Base-by-base conservation (phyloP, 2,888 invertebrate species). In the Hydraecia micacea region DNA sequence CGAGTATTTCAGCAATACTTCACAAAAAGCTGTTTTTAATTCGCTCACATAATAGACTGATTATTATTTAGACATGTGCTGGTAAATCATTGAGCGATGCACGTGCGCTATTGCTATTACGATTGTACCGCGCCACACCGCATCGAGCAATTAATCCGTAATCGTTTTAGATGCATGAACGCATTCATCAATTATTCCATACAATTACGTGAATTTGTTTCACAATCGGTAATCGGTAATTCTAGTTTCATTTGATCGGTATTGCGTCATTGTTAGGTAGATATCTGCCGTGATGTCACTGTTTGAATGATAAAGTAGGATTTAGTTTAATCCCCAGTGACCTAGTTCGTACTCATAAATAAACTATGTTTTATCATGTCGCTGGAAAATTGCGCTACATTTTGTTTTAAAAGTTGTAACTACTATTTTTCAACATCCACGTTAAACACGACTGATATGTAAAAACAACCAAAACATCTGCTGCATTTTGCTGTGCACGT, bases 81-180 rank as follows among this genome's bases (percentile, higher is more conserved):
- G 66, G 58, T 79, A 73, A 39, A 76, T 49, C n/a, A 74, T 82
- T 82, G 63, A 58, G 6, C 67, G 67, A 55, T 67, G 58, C 73
- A 77, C 74, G 84, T 79, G 69, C 66, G 58, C 71, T 55, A 77
- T 67, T 68, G 69, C 74, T 49, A 69, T 75, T 74, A 72, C 79
- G 71, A 60, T n/a, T 49, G 68, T 75, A 71, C 65, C 32, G 72
- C 66, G 74, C 66, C 70, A 58, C 76, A 67, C 74, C 77, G 72
- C 79, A 69, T 77, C 81, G 77, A 72, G 79, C 84, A 84, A 89
- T 89, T 88, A 86, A 81, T 63, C 67, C 70, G 66, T 89, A 88
- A 88, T 88, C 83, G 87, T 77, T 86, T 84, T 87, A 87, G 77
- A 89, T 84, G 84, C 84, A 83, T 83, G 86, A 80, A 83, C 77